A percentile compares a stretch with the other conserved stretches of the same genome.
These are phyloP conservation scores for Beroe forskalii DNA, from an alignment of 37 sponge, comb jelly and placozoan genomes.

Conservation along the genomic window DNA sequence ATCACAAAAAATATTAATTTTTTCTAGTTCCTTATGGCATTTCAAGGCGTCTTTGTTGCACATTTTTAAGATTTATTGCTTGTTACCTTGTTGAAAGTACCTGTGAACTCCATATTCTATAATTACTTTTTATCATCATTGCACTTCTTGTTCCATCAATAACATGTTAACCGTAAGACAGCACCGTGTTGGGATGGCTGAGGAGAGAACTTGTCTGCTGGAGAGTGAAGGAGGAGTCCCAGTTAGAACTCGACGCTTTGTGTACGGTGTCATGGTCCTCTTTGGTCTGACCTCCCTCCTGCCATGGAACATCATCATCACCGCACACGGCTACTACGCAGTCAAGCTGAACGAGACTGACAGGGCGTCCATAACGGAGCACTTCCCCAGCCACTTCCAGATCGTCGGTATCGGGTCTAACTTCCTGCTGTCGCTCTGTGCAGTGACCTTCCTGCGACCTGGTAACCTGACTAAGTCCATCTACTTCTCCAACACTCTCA, in stretches of 20 bases:
- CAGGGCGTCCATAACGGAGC: neutral
- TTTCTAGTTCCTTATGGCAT: too few relatives aligned
- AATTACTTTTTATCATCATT: too few relatives aligned
- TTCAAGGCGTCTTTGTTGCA: too few relatives aligned
- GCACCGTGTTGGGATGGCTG: too few relatives aligned
- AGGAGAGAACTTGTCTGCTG: neutral
- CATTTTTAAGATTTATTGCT: too few relatives aligned
- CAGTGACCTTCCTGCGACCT: neutral
- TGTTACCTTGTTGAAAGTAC: too few relatives aligned
- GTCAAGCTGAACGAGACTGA: neutral
- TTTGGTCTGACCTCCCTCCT: constrained; percentile 13
- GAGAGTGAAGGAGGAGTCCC: too few relatives aligned
- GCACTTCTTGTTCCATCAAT: too few relatives aligned
- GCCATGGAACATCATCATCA: constrained; percentile 11
- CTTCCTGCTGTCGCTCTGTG: neutral
- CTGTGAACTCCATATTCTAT: too few relatives aligned
- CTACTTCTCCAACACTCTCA: neutral
- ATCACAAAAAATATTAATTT: too few relatives aligned
- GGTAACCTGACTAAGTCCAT: neutral
- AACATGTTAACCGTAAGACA: too few relatives aligned
- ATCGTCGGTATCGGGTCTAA: neutral
- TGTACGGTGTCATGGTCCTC: neutral
- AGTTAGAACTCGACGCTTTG: neutral
- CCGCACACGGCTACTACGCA: neutral
- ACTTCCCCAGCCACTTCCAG: neutral